Evolutionary conservation across 2,888 invertebrate species (phyloP), one percentile per base, ranked within the genome.

Genomic region (Aplocera efformata): DNA sequence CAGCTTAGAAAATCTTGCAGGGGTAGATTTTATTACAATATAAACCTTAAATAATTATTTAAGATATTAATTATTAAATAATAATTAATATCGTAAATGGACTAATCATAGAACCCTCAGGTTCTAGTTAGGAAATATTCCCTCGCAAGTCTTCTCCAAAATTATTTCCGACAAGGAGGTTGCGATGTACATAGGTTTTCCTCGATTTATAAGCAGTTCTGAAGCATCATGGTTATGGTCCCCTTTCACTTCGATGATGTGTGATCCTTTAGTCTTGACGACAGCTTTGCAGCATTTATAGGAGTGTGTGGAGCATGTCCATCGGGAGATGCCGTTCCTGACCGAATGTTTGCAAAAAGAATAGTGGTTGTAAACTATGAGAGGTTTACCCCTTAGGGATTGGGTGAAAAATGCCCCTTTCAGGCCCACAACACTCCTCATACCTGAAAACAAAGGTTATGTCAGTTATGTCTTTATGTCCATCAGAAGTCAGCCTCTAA

Each of bases 271-370:
- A 0, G 88, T 86, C 58, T 86, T 85, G 23, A 86, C 77, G 0
- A 86, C 76, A 0, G 84, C 86, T 33, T 83, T 84, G 53, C 86
- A 88, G 43, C 79, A 79, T 52, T 80, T 84, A 45, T 84, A 81
- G 1, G 82, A 77, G 50, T 88, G 88, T 0, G 86, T 88, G 0
- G 88, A 86, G 36, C 88, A 88, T 0, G 79, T 82, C 88, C 88
- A 88, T 3, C 85, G 53, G 0, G 74, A 64, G 7, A 80, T 57
- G 0, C 76, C 78, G 23, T 77, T 79, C 6, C 82, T 61, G 0
- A 63, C 50, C 0, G 81, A 85, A 48, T 88, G 85, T 31, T 69
- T 72, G 50, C 84, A 85, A 53, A 79, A 86, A 0, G 85, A 78
- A 44, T 81, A 88, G 4, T 81, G 72, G 34, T 80, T 79, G 60